Evolutionary conservation across 2,888 invertebrate species (phyloP).

Genomic region (Acanthosepion lycidas): DNA sequence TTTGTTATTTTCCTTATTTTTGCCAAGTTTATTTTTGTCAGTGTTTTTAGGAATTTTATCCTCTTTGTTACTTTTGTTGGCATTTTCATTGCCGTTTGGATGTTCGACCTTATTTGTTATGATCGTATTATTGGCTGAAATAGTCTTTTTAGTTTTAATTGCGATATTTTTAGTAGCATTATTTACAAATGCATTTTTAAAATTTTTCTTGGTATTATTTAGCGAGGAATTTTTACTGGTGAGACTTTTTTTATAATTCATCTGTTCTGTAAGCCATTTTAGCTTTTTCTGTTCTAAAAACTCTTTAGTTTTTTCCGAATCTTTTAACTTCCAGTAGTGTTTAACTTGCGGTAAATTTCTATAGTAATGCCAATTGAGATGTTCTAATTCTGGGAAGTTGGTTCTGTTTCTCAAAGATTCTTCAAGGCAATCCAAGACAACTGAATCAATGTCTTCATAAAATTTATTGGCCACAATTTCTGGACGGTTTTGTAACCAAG

Average conservation of each 20-base stretch:
- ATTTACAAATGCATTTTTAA: neutral
- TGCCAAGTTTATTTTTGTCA: neutral
- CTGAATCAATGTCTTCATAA: conserved; percentile 58
- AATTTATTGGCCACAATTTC: conserved; percentile 72
- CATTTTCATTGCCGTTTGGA: neutral
- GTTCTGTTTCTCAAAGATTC: conserved; percentile 47
- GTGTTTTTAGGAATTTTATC: neutral
- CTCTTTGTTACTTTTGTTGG: neutral
- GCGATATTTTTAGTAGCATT: neutral
- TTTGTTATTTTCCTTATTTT: conserved; percentile 42
- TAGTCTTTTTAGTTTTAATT: neutral
- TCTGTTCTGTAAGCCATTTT: conserved; percentile 48
- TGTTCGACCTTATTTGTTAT: neutral
- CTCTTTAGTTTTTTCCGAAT: conserved; percentile 2
- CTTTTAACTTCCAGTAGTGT: conserved; percentile 44
- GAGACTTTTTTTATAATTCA: neutral
- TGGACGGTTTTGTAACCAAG: conserved; percentile 60
- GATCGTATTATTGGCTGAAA: neutral
- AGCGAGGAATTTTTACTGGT: neutral
- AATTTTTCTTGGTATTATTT: neutral
- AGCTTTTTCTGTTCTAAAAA: conserved; percentile 45
- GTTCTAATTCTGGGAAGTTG: neutral
- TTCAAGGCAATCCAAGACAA: conserved; percentile 61
- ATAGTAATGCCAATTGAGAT: conserved; percentile 47
- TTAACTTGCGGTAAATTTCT: conserved; percentile 49